phyloP scores from a whole-genome alignment of 2,888 invertebrate genomes.

The Isoperla grammatica region DNA sequence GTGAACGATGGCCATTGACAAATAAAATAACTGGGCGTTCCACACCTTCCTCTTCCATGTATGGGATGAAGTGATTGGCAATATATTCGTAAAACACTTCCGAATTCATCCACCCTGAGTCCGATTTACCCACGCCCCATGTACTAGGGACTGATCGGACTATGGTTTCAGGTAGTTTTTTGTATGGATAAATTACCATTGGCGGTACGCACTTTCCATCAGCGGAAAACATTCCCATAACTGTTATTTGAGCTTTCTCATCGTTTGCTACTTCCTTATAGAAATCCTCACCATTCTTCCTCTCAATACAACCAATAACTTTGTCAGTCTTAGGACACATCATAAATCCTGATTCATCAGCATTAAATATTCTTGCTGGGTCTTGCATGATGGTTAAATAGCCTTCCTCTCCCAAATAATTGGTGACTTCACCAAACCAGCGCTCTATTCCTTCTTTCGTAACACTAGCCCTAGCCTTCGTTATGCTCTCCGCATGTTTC shows the following conservation, averaged over 20 bases:
- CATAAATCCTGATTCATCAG: constrained; percentile 39
- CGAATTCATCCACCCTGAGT: constrained; percentile 35
- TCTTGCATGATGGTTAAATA: constrained; percentile 31
- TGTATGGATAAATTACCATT: too few species aligned
- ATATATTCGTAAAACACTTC: constrained; percentile 33
- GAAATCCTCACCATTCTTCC: constrained; percentile 31
- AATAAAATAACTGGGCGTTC: constrained; percentile 35
- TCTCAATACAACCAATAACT: constrained; percentile 36
- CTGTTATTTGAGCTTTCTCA: constrained; percentile 17
- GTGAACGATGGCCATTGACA: constrained; percentile 26
- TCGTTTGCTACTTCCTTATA: constrained; percentile 25
- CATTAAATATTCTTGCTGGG: constrained; percentile 28
- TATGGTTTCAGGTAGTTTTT: too few species aligned
- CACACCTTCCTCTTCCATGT: constrained; percentile 29
- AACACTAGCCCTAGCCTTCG: background rate
- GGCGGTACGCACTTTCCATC: constrained; percentile 28
- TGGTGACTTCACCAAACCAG: constrained; percentile 8
- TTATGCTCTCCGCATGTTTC: too few species aligned
- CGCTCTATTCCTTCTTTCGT: constrained; percentile 1
- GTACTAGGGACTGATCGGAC: constrained; percentile 21
- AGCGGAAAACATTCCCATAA: constrained; percentile 33
- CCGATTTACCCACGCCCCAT: constrained; percentile 33
- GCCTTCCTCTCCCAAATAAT: constrained; percentile 7
- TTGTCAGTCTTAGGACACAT: constrained; percentile 38
- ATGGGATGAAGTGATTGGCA: constrained; percentile 35